phyloP scores from a whole-genome alignment of 2,113 vertebrate genomes.

The Ptyas mucosa region DNA sequence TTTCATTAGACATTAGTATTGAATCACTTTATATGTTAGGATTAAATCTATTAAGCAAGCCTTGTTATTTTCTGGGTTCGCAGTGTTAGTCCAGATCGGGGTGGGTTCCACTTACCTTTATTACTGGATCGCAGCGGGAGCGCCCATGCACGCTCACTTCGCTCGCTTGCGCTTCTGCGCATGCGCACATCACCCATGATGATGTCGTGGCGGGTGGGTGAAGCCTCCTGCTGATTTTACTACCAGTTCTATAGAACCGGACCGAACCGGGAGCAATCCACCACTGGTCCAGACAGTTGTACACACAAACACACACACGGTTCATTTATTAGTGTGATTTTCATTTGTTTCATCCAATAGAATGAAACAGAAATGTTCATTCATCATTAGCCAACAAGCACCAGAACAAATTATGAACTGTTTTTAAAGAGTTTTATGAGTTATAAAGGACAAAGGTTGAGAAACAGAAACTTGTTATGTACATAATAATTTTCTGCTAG shows the following conservation, averaged over 20 bases:
- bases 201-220: too few species aligned
- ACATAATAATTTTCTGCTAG: constrained; percentile 23
- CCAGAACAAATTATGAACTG: constrained; percentile 4
- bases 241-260: too few species aligned
- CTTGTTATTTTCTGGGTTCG: neutral
- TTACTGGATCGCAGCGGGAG: too few species aligned
- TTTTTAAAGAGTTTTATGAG: constrained; percentile 25
- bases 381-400: constrained; percentile 47
- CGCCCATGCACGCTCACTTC: accelerated
- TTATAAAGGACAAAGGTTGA: constrained; percentile 21
- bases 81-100: neutral
- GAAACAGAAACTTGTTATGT: constrained; percentile 5
- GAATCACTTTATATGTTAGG: neutral
- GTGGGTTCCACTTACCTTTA: too few species aligned
- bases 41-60: neutral
- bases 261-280: too few species aligned
- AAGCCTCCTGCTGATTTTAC: too few species aligned
- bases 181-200: too few species aligned
- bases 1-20: neutral
- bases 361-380: constrained; percentile 24
- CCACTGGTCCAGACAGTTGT: neutral
- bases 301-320: neutral
- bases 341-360: neutral
- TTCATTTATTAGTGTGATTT: constrained; percentile 6
- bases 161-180: too few species aligned